These are phyloP conservation scores for Lordiphosa fenestrarum DNA, from an alignment of 2,888 invertebrate genomes.

Conservation along the genomic window DNA sequence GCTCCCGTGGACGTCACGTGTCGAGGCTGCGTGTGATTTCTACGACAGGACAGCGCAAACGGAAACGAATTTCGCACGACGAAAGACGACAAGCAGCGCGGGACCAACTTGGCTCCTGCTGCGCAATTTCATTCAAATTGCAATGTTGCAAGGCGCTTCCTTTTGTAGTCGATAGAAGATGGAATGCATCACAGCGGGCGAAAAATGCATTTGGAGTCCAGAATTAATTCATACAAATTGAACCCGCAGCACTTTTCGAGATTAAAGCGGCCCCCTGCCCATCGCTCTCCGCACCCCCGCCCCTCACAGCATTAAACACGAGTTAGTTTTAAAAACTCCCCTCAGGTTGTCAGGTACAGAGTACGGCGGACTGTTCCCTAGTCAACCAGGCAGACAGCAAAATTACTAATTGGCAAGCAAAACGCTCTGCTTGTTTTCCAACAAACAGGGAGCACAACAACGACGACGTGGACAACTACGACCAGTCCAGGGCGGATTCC, in stretches of 20 bases:
- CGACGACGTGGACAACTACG: conserved; percentile 13
- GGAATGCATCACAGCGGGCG: conserved; percentile 46
- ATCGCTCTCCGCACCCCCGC: no score
- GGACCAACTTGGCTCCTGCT: neutral
- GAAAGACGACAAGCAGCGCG: neutral
- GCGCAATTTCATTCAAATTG: conserved; percentile 29
- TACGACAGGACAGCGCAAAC: conserved; percentile 44
- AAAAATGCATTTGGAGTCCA: conserved; percentile 21
- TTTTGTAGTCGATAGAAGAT: conserved; percentile 59
- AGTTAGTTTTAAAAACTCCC: conserved; percentile 26
- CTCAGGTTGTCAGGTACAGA: conserved; percentile 42
- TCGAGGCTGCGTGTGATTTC: conserved; percentile 64
- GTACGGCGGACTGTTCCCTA: conserved; percentile 18
- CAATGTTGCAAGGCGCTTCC: conserved; percentile 19
- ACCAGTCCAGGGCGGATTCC: conserved; percentile 17
- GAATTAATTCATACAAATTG: conserved; percentile 65
- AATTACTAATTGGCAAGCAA: conserved; percentile 72
- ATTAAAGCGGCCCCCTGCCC: no score
- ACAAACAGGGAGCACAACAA: conserved; percentile 52
- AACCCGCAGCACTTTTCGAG: neutral
- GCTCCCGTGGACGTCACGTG: conserved; percentile 53
- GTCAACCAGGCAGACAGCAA: conserved; percentile 47
- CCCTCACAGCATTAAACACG: neutral
- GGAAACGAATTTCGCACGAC: conserved; percentile 30
- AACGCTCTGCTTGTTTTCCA: conserved; percentile 69